phyloP scores from a whole-genome alignment of 2,113 vertebrate genomes.

The Heteronetta atricapilla region DNA sequence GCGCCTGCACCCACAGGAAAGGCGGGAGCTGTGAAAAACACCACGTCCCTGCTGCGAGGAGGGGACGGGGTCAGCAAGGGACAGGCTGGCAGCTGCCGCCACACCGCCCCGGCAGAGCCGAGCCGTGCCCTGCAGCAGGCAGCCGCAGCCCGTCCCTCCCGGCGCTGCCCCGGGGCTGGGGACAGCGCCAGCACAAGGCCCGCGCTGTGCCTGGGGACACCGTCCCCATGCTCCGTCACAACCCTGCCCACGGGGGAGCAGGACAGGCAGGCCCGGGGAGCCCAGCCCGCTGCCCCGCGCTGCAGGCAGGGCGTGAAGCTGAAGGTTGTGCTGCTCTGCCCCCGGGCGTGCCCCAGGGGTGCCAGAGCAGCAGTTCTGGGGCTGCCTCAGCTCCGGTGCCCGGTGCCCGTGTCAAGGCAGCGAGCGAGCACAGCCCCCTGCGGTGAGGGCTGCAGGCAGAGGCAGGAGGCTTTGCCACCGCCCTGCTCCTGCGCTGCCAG shows the following conservation, averaged over 20 bases:
- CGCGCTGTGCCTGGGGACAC: fast-evolving
- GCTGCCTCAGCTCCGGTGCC: neutral
- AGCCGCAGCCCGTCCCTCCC: fast-evolving
- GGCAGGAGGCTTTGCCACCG: neutral
- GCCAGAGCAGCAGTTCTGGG: neutral
- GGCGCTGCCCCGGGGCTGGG: fast-evolving
- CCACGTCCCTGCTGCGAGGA: neutral
- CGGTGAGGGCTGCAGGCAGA: no score
- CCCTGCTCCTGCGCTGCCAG: neutral
- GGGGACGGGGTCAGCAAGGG: neutral
- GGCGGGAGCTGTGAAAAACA: neutral
- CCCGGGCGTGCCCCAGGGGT: neutral
- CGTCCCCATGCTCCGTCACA: fast-evolving
- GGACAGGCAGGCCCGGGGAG: fast-evolving
- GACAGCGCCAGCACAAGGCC: neutral
- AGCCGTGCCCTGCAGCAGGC: neutral
- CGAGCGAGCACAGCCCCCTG: neutral
- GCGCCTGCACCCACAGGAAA: fast-evolving
- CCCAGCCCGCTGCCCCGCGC: neutral
- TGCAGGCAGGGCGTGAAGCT: neutral
- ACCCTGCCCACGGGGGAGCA: fast-evolving
- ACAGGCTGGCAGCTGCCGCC: neutral
- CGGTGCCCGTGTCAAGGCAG: neutral
- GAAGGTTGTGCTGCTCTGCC: neutral
- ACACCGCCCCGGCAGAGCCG: fast-evolving